phyloP scores from a whole-genome alignment of 2,888 invertebrate species.

The Crocallis elinguaria region DNA sequence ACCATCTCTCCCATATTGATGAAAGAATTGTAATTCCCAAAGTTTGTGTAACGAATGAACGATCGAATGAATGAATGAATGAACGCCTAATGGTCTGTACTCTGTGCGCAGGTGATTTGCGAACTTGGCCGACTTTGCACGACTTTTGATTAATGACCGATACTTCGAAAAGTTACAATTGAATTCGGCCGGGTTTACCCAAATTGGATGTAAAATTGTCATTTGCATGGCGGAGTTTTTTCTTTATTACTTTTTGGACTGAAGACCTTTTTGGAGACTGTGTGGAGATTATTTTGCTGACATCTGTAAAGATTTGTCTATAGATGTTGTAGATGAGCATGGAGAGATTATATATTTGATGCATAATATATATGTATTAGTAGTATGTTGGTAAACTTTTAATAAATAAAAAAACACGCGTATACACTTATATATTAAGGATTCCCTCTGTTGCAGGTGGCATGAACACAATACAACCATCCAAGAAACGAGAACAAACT shows the following conservation, averaged over 20 bases:
- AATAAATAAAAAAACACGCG: no score
- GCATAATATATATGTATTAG: no score
- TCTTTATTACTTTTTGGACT: slow-evolving; percentile 11
- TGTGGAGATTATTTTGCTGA: neutral
- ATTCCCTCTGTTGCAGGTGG: no score
- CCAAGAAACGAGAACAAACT: no score
- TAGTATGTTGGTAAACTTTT: no score
- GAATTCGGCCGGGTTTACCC: slow-evolving; percentile 16
- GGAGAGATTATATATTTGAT: no score
- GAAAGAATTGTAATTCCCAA: neutral
- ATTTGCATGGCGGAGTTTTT: slow-evolving; percentile 18
- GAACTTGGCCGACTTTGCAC: slow-evolving; percentile 34
- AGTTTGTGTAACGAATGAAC: neutral
- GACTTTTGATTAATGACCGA: slow-evolving; percentile 44
- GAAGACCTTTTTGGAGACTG: neutral
- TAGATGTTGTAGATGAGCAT: neutral
- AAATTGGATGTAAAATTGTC: slow-evolving; percentile 23
- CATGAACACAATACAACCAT: no score
- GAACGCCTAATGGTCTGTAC: slow-evolving; percentile 43
- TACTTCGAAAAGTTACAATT: slow-evolving; percentile 30
- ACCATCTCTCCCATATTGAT: neutral
- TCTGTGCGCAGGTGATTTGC: slow-evolving; percentile 42
- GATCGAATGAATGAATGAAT: slow-evolving; percentile 38
- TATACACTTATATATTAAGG: no score
- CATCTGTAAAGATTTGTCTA: neutral